These are phyloP conservation scores for Oreochromis tanganicae DNA, from an alignment of 2,113 vertebrate genomes.

Conservation along the genomic window DNA sequence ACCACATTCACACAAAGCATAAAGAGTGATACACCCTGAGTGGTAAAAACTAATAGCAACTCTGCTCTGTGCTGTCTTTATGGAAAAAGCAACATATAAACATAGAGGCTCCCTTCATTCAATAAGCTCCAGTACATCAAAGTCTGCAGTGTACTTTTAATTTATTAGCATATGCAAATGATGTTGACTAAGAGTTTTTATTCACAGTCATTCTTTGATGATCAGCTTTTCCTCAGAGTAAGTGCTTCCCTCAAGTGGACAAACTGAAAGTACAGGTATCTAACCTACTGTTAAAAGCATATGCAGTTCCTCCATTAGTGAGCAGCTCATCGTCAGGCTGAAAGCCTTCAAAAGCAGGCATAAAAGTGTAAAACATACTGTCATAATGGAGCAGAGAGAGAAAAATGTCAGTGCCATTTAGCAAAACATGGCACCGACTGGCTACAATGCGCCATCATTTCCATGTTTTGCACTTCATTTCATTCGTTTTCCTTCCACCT, in stretches of 20 bases:
- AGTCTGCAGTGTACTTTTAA: background rate
- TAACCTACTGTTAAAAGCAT: background rate
- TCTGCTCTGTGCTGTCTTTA: background rate
- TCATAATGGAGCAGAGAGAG: background rate
- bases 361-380: background rate
- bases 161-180: background rate
- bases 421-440: background rate
- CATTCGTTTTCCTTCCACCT: background rate
- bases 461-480: background rate
- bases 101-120: background rate
- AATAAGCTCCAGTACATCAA: background rate
- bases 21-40: background rate
- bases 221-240: background rate
- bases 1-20: background rate
- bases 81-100: background rate
- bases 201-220: background rate
- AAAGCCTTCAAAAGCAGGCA: background rate
- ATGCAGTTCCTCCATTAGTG: background rate
- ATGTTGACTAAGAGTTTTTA: background rate
- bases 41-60: background rate
- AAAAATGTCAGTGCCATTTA: background rate
- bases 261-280: background rate
- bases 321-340: background rate
- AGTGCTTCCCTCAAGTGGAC: conserved; percentile 22
- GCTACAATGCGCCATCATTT: background rate